Conservation (phyloP, 2,888 invertebrate species). For the Tipula helvola region DNA sequence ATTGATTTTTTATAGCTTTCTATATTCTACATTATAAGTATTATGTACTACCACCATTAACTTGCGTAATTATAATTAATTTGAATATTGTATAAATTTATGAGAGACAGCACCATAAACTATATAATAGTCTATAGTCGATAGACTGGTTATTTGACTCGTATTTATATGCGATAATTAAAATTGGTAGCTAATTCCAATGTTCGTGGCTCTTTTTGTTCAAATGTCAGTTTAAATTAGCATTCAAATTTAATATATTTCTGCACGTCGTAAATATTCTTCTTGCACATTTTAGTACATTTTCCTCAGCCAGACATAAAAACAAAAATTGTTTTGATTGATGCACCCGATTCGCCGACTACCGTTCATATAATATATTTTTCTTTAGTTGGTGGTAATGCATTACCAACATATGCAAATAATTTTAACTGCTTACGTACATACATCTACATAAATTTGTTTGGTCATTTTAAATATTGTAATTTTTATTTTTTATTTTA, state of each 20-base stretch:
- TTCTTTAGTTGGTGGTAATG: background rate
- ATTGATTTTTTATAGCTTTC: background rate
- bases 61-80: background rate
- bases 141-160: background rate
- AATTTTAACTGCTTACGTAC: background rate
- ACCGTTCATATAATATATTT: background rate
- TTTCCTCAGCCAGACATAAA: background rate
- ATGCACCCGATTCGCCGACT: background rate
- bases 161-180: background rate
- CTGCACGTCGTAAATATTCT: background rate
- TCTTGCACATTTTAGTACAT: background rate
- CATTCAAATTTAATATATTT: background rate
- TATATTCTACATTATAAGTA: background rate
- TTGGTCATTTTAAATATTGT: background rate
- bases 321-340: background rate
- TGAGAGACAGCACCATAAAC: background rate
- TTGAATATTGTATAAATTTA: background rate
- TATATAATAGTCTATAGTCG: background rate
- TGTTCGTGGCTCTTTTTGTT: background rate
- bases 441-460: background rate
- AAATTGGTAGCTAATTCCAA: background rate
- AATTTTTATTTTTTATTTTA: background rate
- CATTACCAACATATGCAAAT: background rate
- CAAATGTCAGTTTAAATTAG: background rate
- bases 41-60: background rate